Base-by-base conservation (phyloP, 2,113 vertebrate species). In the Scalopus aquaticus region DNA sequence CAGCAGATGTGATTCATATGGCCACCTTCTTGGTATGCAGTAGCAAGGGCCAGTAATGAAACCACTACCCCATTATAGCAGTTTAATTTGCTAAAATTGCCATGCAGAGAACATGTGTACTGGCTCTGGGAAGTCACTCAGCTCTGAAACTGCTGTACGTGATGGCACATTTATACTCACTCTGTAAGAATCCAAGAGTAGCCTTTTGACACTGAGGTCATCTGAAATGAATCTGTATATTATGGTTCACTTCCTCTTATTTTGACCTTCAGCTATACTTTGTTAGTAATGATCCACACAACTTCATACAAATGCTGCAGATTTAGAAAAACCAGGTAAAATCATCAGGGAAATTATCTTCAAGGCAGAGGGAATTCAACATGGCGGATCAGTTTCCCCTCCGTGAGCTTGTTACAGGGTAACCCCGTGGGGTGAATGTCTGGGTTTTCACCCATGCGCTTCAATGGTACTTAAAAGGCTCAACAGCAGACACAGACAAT, bases 1-100 rank as follows among this genome's bases (percentile, higher is more conserved):
- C 86, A 90, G 97, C 97, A 97, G 94, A 96, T 97, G 96, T 94
- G 97, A 80, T 83, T 97, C 94, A 70, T 77, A 2, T 87, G 79
- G 80, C 90, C 86, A 81, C 72, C 91, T 95, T 93, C 85, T 94
- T 94, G 44, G 70, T 95, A 96, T 85, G 83, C 73, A 96, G 37
- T 35, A 97, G 93, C 83, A 96, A 88, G 54, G 42, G 60, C 39
- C 56, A 76, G 54, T 44, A 79, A 70, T 60, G 90, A 97, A 90
- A 62, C 78, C 80, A 67, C 49, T 26, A 16, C 79, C 78, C 84
- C 58, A 58, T 92, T 93, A 89, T 26, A 78, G 65, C 88, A 56
- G 56, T 72, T 94, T 93, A 92, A 95, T 93, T 84, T 95, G 72
- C 93, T 93, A 44, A 95, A 96, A 96, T 96, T 62, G 74, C 89